Conservation (phyloP, 2,113 vertebrate species). For the Zosterops lateralis region DNA sequence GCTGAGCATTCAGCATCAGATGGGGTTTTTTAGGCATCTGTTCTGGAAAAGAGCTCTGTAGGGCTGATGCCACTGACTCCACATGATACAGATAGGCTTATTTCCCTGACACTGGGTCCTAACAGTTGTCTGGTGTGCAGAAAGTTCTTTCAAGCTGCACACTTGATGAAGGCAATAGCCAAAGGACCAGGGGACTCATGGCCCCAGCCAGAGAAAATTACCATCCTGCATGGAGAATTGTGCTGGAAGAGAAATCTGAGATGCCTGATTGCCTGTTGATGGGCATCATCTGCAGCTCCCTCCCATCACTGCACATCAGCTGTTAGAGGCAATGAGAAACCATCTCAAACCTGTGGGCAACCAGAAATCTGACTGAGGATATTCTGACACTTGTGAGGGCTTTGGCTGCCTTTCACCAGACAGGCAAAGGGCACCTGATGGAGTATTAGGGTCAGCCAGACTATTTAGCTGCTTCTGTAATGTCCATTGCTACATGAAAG, state of each 20-base stretch:
- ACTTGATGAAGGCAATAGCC: background rate
- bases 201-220: background rate
- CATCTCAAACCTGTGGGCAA: background rate
- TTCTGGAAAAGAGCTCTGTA: background rate
- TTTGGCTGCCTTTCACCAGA: background rate
- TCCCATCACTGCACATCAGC: background rate
- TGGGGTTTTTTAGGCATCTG: background rate
- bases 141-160: background rate
- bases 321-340: background rate
- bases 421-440: background rate
- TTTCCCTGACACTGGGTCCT: background rate
- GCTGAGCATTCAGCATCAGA: background rate
- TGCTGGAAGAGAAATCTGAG: background rate
- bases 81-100: background rate
- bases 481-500: background rate
- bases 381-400: background rate
- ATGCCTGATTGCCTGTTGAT: background rate
- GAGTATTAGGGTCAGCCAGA: background rate
- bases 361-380: background rate
- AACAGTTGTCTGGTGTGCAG: background rate
- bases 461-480: background rate
- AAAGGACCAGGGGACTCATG: background rate
- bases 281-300: background rate
- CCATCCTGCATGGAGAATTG: background rate
- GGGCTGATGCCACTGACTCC: background rate